A percentile compares a stretch with the other conserved stretches of the same genome.
phyloP scores from a whole-genome alignment of 23 tunicate species.

The Trididemnum miniatum region DNA sequence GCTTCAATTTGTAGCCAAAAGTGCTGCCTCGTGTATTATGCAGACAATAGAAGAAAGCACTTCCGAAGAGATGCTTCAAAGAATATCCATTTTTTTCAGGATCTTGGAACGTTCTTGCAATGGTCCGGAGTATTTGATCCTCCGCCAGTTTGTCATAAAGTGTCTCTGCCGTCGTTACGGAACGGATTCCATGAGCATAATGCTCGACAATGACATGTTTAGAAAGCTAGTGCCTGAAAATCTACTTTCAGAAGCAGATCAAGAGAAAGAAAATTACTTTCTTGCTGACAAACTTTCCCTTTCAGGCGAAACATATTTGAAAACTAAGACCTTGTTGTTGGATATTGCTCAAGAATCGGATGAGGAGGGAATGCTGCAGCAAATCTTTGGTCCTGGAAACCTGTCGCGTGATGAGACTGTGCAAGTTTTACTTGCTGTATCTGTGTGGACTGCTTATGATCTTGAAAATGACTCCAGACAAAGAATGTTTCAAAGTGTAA shows the following conservation, averaged over 20 bases:
- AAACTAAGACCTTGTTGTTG: slow-evolving; percentile 3
- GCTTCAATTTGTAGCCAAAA: slow-evolving; percentile 24
- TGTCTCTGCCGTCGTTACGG: slow-evolving; percentile 43
- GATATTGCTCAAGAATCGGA: neutral
- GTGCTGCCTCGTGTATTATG: neutral
- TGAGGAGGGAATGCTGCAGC: neutral
- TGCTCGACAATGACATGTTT: slow-evolving; percentile 26
- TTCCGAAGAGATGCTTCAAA: neutral
- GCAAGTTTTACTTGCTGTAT: slow-evolving; percentile 45
- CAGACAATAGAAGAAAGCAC: neutral
- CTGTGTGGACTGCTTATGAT: slow-evolving; percentile 25
- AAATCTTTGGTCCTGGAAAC: slow-evolving; percentile 16
- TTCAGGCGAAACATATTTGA: slow-evolving; percentile 30
- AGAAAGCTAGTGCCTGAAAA: slow-evolving; percentile 26
- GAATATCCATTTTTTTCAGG: neutral
- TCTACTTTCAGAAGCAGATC: neutral
- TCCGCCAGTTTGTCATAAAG: slow-evolving; percentile 11
- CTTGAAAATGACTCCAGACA: neutral
- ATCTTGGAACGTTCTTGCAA: neutral
- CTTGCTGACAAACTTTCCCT: slow-evolving; percentile 11
- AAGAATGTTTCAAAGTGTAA: neutral
- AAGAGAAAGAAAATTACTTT: slow-evolving; percentile 10
- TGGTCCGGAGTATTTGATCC: neutral
- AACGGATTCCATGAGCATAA: slow-evolving; percentile 16
- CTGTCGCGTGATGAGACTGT: slow-evolving; percentile 25